Evolutionary conservation across 2,797 vertebrate species (phyloP), one percentile per base, ranked within the genome.

Genomic region (Poeciliopsis infans): DNA sequence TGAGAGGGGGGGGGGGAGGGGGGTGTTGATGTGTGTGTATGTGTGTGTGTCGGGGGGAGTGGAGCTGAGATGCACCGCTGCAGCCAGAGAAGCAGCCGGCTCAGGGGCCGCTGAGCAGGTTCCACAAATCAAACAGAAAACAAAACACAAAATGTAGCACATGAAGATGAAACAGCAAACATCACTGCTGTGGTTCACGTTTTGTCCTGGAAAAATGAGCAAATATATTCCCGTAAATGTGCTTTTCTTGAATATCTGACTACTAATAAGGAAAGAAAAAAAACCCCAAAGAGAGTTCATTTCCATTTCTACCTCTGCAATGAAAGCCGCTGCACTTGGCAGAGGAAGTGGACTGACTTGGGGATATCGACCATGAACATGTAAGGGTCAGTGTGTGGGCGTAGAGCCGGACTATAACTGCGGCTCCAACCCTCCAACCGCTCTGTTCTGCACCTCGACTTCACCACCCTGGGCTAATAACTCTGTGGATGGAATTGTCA

Each of bases 311-410:
- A 74, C 33, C 79, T 80, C 76, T 86, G 75, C 88, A 90, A 89
- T 92, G 87, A 91, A 90, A 86, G 85, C 51, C 55, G 69, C 61
- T 45, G 83, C 51, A 41, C 64, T 51, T 90, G 86, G 89, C 84
- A 59, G 79, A 47, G 75, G n/a, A 55, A 79, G 79, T 75, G 71
- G 79, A 85, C 87, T 72, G 69, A 71, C 83, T 88, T 89, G 77
- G 78, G 81, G 7, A 81, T 87, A 86, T 79, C 83, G 88, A 89
- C 86, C 64, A 72, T 28, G 69, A 79, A 91, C 89, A 87, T 76
- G 88, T 87, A 73, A 76, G 87, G 88, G 89, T 93, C 88, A 86
- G 74, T 12, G 91, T 87, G 93, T 94, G 88, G 93, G 92, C 87
- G 89, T 86, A 78, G 80, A 90, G 77, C 79, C 86, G 89, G 86